Evolutionary conservation across 2,888 invertebrate genomes (phyloP).

Genomic region (Lamellibrachia columna): DNA sequence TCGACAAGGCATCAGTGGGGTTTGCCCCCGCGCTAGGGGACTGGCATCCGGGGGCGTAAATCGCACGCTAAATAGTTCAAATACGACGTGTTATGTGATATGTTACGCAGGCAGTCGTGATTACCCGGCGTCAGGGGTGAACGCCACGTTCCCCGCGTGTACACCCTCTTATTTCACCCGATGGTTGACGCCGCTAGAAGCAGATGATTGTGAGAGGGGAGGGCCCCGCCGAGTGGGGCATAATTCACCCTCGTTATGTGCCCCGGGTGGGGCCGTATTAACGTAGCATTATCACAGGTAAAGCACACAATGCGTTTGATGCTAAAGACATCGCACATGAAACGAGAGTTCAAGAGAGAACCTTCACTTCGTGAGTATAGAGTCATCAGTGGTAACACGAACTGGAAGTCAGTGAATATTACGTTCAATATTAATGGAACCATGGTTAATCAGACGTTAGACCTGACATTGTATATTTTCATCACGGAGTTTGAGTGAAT

Average conservation of each 20-base stretch:
- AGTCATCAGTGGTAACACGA: neutral
- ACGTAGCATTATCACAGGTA: neutral
- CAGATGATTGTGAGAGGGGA: neutral
- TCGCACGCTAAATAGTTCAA: neutral
- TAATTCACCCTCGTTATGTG: neutral
- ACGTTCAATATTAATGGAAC: neutral
- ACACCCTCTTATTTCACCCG: neutral
- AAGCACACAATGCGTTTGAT: slow-evolving; percentile 1
- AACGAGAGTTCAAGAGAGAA: neutral
- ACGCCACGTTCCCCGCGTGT: neutral
- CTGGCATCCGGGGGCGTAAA: neutral
- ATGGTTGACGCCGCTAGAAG: slow-evolving; percentile 3
- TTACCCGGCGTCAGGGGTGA: neutral
- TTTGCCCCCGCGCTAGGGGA: neutral
- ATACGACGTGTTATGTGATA: slow-evolving; percentile 4
- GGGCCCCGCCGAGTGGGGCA: neutral
- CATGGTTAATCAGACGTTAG: no score
- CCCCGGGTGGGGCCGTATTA: neutral
- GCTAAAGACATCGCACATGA: neutral
- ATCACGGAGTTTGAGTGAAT: neutral
- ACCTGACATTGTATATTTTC: neutral
- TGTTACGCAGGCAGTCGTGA: neutral
- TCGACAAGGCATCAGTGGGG: neutral
- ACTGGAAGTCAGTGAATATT: neutral
- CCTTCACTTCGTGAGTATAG: neutral